These are phyloP conservation scores for Idris sp. DNA, from an alignment of 1,140 invertebrate genomes.

Conservation along the genomic window DNA sequence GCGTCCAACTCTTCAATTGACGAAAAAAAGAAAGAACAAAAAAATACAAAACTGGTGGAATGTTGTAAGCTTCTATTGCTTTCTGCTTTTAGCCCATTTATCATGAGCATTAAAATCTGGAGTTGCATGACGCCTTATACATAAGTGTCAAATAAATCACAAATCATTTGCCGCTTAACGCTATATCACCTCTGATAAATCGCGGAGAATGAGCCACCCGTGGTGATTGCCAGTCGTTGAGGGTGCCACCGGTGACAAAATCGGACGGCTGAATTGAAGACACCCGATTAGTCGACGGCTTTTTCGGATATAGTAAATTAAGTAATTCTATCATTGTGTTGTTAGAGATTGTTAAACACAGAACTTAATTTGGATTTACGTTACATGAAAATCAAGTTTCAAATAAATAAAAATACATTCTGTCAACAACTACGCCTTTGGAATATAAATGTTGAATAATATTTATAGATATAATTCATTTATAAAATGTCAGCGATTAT, in stretches of 20 bases:
- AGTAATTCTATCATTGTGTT: slow-evolving; percentile 48
- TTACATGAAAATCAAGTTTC: too few relatives aligned
- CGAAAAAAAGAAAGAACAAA: slow-evolving; percentile 56
- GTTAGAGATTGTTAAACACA: slow-evolving; percentile 2
- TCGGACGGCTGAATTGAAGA: slow-evolving; percentile 45
- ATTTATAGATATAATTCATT: too few relatives aligned
- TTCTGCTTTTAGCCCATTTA: slow-evolving; percentile 52
- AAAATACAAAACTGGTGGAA: slow-evolving; percentile 42
- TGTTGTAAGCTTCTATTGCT: slow-evolving; percentile 40
- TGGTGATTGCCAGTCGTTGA: slow-evolving; percentile 30
- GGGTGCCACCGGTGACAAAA: slow-evolving; percentile 24
- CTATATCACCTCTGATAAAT: slow-evolving; percentile 58
- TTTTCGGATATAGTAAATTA: slow-evolving; percentile 42
- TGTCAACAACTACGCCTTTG: too few relatives aligned
- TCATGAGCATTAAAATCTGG: slow-evolving; percentile 53
- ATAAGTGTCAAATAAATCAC: slow-evolving; percentile 60
- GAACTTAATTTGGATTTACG: slow-evolving; percentile 20
- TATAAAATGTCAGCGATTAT: too few relatives aligned
- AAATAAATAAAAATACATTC: too few relatives aligned
- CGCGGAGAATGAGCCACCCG: slow-evolving; percentile 46
- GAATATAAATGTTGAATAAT: too few relatives aligned
- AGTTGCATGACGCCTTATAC: slow-evolving; percentile 48
- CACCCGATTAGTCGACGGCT: slow-evolving; percentile 48
- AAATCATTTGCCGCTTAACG: slow-evolving; percentile 61
- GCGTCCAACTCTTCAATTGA: slow-evolving; percentile 54